Percentiles rank a stretch among this genome's conserved stretches.
Evolutionary conservation across 2,113 vertebrate species (phyloP).

Genomic region (Bothrops jararaca): DNA sequence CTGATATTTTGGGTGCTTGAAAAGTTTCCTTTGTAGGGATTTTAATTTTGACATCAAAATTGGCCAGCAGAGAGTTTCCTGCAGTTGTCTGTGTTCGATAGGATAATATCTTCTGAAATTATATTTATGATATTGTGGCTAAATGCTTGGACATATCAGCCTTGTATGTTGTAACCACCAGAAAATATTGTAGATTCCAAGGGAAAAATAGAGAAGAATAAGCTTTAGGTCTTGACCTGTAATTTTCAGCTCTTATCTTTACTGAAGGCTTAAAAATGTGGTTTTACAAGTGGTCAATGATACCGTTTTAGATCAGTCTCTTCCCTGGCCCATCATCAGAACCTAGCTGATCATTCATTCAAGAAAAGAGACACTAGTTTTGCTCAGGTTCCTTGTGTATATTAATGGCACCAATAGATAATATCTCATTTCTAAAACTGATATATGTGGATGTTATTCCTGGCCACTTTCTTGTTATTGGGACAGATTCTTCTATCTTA

Average conservation of each 20-base stretch:
- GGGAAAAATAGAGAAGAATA: background rate
- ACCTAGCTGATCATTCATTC: background rate
- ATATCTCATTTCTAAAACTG: background rate
- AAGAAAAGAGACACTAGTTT: background rate
- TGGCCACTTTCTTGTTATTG: background rate
- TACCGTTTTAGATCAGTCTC: background rate
- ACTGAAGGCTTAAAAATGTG: background rate
- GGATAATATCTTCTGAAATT: background rate
- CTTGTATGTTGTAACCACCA: background rate
- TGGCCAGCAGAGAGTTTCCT: background rate
- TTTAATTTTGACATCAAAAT: background rate
- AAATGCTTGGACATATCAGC: background rate
- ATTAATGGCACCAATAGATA: background rate
- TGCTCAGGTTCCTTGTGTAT: background rate
- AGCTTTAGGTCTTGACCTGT: background rate
- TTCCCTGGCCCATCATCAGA: background rate
- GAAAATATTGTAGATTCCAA: background rate
- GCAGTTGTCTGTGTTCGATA: background rate
- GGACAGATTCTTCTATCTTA: background rate
- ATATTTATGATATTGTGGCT: background rate
- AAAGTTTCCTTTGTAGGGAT: background rate
- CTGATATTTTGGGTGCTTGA: background rate
- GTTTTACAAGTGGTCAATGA: background rate
- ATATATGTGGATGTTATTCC: background rate
- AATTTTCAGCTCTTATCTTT: background rate